These are phyloP conservation scores for Chanos chanos DNA, from an alignment of 2,797 vertebrate genomes.

Conservation along the genomic window DNA sequence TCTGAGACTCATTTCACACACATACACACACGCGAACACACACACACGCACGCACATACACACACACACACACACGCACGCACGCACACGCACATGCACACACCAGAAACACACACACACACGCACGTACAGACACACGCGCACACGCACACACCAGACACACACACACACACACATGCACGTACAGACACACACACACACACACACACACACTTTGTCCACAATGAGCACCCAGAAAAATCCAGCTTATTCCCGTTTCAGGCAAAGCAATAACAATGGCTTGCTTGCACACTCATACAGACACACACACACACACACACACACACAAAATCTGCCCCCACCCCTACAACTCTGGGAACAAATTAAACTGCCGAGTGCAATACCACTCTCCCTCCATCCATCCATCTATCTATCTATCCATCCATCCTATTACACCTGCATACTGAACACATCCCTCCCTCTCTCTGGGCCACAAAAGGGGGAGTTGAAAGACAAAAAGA, in stretches of 20 bases:
- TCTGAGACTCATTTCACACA: constrained; percentile 11
- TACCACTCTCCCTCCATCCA: constrained; percentile 21
- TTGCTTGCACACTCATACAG: too few species aligned
- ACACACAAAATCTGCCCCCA: constrained; percentile 30
- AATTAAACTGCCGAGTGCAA: constrained; percentile 41
- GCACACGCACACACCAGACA: constrained; percentile 14
- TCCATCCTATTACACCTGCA: background rate
- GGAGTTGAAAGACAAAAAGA: constrained; percentile 4
- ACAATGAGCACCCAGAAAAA: too few species aligned
- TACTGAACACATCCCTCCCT: constrained; percentile 13
- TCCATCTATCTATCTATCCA: background rate
- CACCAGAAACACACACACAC: constrained; percentile 10
- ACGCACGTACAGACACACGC: constrained; percentile 28
- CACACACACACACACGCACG: constrained; percentile 5
- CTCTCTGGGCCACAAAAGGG: background rate
- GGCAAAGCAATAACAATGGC: too few species aligned
- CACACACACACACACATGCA: constrained; percentile 5
- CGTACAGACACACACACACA: constrained; percentile 16
- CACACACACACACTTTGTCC: constrained; percentile 6
- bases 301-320: constrained; percentile 16
- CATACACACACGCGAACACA: constrained; percentile 18
- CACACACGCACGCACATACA: constrained; percentile 24
- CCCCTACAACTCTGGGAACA: constrained; percentile 32
- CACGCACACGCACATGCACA: constrained; percentile 12
- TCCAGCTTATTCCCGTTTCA: too few species aligned